Percentiles rank a stretch among this genome's conserved stretches.
Evolutionary conservation across 1,140 invertebrate genomes (phyloP).

Genomic region (Ooceraea biroi): DNA sequence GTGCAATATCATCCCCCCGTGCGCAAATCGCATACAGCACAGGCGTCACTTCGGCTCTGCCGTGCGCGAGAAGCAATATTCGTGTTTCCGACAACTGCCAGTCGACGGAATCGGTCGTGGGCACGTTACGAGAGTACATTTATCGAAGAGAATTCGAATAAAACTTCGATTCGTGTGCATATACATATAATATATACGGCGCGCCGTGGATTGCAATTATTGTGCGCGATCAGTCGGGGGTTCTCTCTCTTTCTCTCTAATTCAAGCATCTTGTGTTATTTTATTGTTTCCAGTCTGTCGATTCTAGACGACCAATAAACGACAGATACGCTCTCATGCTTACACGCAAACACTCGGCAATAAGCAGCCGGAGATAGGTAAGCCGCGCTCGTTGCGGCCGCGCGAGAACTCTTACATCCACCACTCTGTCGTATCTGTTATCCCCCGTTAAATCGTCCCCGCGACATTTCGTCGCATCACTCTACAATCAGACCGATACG

Average conservation of each 20-base stretch:
- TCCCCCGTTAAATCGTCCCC: constrained; percentile 65
- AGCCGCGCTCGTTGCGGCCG: constrained; percentile 71
- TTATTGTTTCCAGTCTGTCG: constrained; percentile 83
- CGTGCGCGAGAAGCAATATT: constrained; percentile 55
- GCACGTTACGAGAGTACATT: constrained; percentile 36
- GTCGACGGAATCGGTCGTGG: constrained; percentile 32
- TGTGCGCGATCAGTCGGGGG: constrained; percentile 31
- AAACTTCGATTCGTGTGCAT: constrained; percentile 34
- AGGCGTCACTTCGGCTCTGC: constrained; percentile 36
- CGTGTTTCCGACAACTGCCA: constrained; percentile 18
- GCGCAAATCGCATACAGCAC: constrained; percentile 67
- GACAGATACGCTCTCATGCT: constrained; percentile 70
- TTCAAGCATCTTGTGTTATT: constrained; percentile 70
- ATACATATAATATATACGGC: constrained; percentile 4
- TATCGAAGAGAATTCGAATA: constrained; percentile 44
- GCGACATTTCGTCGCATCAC: constrained; percentile 47
- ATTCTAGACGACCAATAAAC: constrained; percentile 83
- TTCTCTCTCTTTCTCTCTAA: constrained; percentile 32
- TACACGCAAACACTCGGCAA: constrained; percentile 75
- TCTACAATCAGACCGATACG: neutral
- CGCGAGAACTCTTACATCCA: constrained; percentile 60
- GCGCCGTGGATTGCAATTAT: constrained; percentile 32
- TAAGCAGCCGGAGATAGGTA: constrained; percentile 76
- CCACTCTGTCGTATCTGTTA: constrained; percentile 63
- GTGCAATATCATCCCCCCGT: neutral